Percentiles rank a stretch among this genome's conserved stretches.
phyloP scores from a whole-genome alignment of 2,888 invertebrate genomes.

The Lordiphosa andalusiaca region DNA sequence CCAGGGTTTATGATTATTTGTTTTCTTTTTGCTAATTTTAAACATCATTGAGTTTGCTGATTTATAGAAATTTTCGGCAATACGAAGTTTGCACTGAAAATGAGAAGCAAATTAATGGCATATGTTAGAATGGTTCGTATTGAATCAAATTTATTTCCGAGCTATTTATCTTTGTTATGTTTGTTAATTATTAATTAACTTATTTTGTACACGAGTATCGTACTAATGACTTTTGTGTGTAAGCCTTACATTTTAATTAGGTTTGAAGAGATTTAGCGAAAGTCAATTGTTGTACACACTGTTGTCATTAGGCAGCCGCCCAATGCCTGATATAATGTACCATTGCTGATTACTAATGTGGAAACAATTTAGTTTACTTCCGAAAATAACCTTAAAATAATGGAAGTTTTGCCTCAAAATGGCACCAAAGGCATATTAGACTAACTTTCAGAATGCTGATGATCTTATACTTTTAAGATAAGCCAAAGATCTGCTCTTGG shows the following conservation, averaged over 20 bases:
- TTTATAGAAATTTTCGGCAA: constrained; percentile 49
- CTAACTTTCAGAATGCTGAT: no score
- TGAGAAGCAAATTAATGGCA: constrained; percentile 4
- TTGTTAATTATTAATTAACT: constrained; percentile 31
- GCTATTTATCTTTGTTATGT: constrained; percentile 5
- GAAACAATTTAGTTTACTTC: no score
- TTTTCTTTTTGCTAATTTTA: constrained; percentile 62
- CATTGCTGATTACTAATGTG: no score
- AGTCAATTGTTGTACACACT: no score
- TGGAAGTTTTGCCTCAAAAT: no score
- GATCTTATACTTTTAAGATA: no score
- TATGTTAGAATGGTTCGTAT: not conserved
- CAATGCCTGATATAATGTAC: no score
- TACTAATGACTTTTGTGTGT: constrained; percentile 22
- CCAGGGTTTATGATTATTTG: constrained; percentile 68
- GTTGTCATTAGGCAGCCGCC: no score
- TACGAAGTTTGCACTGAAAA: constrained; percentile 31
- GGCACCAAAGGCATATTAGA: no score
- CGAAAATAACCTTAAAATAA: no score
- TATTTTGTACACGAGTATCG: constrained; percentile 3
- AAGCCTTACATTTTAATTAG: constrained; percentile 20
- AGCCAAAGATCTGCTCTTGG: no score
- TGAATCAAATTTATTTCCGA: constrained; percentile 9
- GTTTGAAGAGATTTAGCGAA: not conserved
- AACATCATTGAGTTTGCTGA: constrained; percentile 65